A percentile compares a stretch with the other conserved stretches of the same genome.
Evolutionary conservation across 2,113 vertebrate genomes (phyloP).

Genomic region (Melanostigma gelatinosum): DNA sequence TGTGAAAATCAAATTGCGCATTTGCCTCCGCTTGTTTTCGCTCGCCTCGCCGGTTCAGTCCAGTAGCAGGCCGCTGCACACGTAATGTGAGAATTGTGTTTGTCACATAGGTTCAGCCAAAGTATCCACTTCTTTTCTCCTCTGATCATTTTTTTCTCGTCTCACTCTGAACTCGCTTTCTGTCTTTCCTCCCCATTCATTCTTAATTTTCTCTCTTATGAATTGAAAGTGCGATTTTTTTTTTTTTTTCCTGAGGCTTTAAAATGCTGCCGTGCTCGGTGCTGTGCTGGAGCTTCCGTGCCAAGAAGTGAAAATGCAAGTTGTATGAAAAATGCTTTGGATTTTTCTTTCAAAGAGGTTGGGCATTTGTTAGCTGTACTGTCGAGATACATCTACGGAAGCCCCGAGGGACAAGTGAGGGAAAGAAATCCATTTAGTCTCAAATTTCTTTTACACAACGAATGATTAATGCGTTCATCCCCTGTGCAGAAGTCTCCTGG

Average conservation of each 20-base stretch:
- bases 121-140: conserved; percentile 33
- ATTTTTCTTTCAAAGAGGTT: not conserved
- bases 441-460: not conserved
- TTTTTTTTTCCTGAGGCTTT: not conserved
- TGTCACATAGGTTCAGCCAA: conserved; percentile 57
- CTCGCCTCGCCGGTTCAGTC: conserved; percentile 37
- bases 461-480: not conserved
- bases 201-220: conserved; percentile 37
- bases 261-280: conserved; percentile 2
- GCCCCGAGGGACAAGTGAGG: not conserved
- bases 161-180: conserved; percentile 13
- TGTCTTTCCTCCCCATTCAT: conserved; percentile 19
- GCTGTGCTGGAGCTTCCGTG: not conserved
- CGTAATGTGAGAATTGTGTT: conserved; percentile 51
- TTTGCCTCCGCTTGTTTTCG: not conserved
- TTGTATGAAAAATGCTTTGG: not conserved
- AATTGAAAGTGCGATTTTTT: conserved; percentile 31
- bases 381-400: not conserved
- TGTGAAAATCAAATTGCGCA: not conserved
- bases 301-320: not conserved
- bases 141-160: conserved; percentile 39
- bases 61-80: conserved; percentile 37
- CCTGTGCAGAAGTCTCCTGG: not conserved
- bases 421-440: too few species aligned
- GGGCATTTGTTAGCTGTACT: not conserved